These are phyloP conservation scores for Danaus melanippus DNA, from an alignment of 1,140 invertebrate species.

Conservation along the genomic window DNA sequence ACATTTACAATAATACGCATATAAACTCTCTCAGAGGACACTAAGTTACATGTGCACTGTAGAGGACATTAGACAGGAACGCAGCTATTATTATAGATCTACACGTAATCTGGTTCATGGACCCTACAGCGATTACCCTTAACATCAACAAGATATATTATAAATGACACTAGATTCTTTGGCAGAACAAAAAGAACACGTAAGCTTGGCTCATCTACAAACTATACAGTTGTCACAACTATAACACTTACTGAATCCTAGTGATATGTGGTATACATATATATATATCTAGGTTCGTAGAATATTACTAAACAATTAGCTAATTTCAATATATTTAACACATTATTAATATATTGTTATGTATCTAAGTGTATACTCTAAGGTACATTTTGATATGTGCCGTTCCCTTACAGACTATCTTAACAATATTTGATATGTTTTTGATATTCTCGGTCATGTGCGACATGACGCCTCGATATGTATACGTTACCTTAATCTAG, in stretches of 20 bases:
- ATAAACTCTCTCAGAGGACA: too few species aligned
- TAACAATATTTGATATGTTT: constrained; percentile 66
- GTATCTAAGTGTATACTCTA: background rate
- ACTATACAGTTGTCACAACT: background rate
- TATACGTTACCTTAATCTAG: constrained; percentile 41
- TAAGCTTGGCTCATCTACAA: background rate
- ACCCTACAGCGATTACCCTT: constrained; percentile 15
- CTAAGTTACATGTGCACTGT: too few species aligned
- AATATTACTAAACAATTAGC: background rate
- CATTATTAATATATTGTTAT: background rate
- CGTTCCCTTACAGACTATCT: constrained; percentile 10
- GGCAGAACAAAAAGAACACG: constrained; percentile 11
- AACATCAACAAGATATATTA: constrained; percentile 7
- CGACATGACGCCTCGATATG: constrained; percentile 62
- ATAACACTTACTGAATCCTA: background rate
- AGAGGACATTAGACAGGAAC: background rate
- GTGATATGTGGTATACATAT: constrained; percentile 1
- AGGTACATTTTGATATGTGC: constrained; percentile 11
- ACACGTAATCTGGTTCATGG: too few species aligned
- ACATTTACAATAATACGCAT: too few species aligned
- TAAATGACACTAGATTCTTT: constrained; percentile 6
- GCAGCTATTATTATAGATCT: constrained; percentile 39
- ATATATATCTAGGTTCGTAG: background rate
- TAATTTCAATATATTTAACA: constrained; percentile 1
- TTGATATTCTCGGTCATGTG: constrained; percentile 67